These are phyloP conservation scores for Dicentrarchus labrax DNA, from an alignment of 2,113 vertebrate species.

Conservation along the genomic window DNA sequence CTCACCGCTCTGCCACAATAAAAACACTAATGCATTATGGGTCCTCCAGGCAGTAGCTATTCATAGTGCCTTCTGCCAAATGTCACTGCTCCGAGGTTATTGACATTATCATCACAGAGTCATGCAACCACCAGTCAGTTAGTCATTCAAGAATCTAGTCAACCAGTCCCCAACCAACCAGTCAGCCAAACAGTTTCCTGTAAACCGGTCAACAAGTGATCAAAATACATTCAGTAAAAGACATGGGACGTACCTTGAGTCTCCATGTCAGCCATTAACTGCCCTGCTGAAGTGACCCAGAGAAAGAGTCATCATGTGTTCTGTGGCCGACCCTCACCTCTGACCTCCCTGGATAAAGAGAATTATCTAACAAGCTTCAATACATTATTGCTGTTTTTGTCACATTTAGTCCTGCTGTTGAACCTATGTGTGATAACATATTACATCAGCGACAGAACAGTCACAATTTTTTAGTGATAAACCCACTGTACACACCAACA, in stretches of 20 bases:
- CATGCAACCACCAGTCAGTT: not conserved
- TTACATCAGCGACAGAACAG: too few species aligned
- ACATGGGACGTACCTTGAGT: not conserved
- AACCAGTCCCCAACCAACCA: not conserved
- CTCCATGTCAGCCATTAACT: not conserved
- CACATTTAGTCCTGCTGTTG: not conserved
- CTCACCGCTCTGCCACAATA: slow-evolving; percentile 15
- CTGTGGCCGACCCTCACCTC: too few species aligned
- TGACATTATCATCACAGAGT: slow-evolving; percentile 33
- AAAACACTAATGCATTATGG: slow-evolving; percentile 55
- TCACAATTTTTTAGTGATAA: too few species aligned
- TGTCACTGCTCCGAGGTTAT: slow-evolving; percentile 40
- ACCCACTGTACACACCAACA: not conserved
- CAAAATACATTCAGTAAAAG: not conserved
- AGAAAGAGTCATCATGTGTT: not conserved
- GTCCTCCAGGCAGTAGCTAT: slow-evolving; percentile 35
- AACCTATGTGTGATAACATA: not conserved
- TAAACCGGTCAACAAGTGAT: not conserved
- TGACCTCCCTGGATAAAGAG: not conserved
- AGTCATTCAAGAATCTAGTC: not conserved
- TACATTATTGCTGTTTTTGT: too few species aligned
- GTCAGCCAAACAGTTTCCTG: not conserved
- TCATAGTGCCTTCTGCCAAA: slow-evolving; percentile 42
- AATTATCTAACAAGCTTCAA: not conserved
- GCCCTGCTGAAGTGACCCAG: not conserved